Base-by-base conservation (phyloP, 2,888 invertebrate genomes). In the Theretra japonica region DNA sequence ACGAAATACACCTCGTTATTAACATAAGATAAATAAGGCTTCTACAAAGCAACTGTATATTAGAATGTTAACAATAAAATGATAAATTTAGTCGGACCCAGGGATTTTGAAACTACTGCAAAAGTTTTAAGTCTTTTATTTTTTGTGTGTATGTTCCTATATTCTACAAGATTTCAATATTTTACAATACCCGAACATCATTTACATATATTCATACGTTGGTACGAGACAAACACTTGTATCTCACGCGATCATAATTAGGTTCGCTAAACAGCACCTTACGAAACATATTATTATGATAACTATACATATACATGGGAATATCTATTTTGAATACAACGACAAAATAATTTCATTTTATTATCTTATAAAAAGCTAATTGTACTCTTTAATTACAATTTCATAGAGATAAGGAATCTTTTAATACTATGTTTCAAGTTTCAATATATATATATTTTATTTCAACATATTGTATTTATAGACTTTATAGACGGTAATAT, bases 351-450 rank as follows among this genome's bases (percentile, higher is more conserved):
- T 77, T 83, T 77, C 78, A 80, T 82, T 83, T 77, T 78, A 80
- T 82, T 77, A 78, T 81, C 82, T 84, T 84, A 83, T 81, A 83
- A 82, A 80, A 75, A 83, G 78, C 85, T 89, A 89, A 84, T 91
- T 91, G 91, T 91, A 91, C 91, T 91, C 84, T 87, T 82, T 77
- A 77, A 82, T 86, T 82, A 85, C 80, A 84, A 81, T 77, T 70
- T 73, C 68, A 73, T 73, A 30, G n/a, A 41, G 48, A n/a, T 41
- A 65, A 65, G 48, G 48, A 65, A 48, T 23, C 33, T 62, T 33
- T 41, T 48, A 15, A 48, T 41, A 41, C 48, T 65, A 65, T n/a
- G 4, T 23, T 65, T 65, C 6, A 23, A 48, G 11, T 48, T 48
- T 41, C 23, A 25, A 58, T 58, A 58, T n/a, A 23, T 48, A 65